phyloP scores from a whole-genome alignment of 2,113 vertebrate genomes.

The Panthera leo region DNA sequence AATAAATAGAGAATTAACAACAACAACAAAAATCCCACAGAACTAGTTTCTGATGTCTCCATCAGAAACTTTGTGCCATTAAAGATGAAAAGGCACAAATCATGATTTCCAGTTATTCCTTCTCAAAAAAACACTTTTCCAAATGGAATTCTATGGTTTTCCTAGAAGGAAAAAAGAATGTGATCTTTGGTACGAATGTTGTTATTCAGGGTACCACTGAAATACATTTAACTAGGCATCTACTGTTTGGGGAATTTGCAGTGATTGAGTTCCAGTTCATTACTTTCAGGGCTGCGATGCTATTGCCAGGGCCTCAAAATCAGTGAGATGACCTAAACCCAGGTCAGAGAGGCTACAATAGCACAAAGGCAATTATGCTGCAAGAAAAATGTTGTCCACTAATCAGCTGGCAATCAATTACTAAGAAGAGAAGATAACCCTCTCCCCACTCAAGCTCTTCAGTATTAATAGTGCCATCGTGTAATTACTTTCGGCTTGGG shows the following conservation, averaged over 20 bases:
- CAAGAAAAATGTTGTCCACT: conserved; percentile 89
- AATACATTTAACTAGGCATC: conserved; percentile 83
- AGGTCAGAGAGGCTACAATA: conserved; percentile 84
- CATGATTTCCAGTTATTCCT: conserved; percentile 63
- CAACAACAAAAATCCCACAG: background rate
- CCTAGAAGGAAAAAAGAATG: conserved; percentile 33
- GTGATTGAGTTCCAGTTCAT: conserved; percentile 87
- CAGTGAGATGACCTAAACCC: conserved; percentile 81
- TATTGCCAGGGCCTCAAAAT: conserved; percentile 82
- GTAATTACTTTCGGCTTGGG: conserved; percentile 90
- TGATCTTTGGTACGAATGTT: conserved; percentile 65
- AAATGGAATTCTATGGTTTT: conserved; percentile 51
- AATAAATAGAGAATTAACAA: conserved; percentile 55
- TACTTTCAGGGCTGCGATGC: conserved; percentile 80
- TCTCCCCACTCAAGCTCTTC: conserved; percentile 86
- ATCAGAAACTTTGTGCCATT: background rate
- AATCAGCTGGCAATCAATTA: conserved; percentile 92
- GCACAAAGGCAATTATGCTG: conserved; percentile 89
- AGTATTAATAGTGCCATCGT: conserved; percentile 90
- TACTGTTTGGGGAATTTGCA: conserved; percentile 81
- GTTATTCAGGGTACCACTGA: conserved; percentile 76
- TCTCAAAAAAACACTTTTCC: conserved; percentile 61
- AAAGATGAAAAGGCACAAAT: conserved; percentile 37
- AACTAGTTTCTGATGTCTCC: background rate
- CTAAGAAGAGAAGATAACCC: conserved; percentile 89